Evolutionary conservation across 1,140 invertebrate genomes (phyloP), one percentile per base, ranked within the genome.

Genomic region (Augochlora pura): DNA sequence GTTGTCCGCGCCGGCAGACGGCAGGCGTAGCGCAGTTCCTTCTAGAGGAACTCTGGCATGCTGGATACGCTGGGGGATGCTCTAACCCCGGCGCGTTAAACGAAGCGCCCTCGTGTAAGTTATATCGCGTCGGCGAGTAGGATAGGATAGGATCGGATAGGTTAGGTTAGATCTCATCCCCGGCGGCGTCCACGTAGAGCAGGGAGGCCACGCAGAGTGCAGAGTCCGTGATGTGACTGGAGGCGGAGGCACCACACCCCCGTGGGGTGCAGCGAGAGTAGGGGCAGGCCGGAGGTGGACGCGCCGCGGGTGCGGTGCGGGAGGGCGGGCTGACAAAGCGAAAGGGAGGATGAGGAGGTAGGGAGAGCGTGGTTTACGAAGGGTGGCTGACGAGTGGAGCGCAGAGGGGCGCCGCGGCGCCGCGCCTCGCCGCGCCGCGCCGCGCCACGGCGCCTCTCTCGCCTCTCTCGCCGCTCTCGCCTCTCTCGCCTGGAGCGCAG

Each of bases 191-290:
- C 74, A 67, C 76, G 81, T 85, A 78, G 73, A 82, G 86, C 86
- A 83, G 86, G 83, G 87, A 86, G 87, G 74, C 80, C 84, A 86
- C 84, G 83, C 84, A 86, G 83, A 32, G 68, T 83, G 83, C 83
- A 86, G 84, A 68, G 72, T 86, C 80, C 86, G 90, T 90, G 88
- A 84, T 87, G 89, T 87, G 87, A 91, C 91, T 91, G 88, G 90
- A 91, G 91, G 91, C 91, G 91, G 85, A 86, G 84, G 90, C 90
- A 91, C 91, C 91, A 91, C 90, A 91, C 90, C 89, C 89, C 89
- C 88, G 87, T 83, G 77, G 87, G 89, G 87, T 80, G 67, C 78
- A 83, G 72, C 68, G 68, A 54, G 46, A 78, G 76, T 27, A 57
- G 69, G 70, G 83, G 70, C 75, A 79, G 52, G 64, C 42, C 32